These are phyloP conservation scores for Erannis defoliaria DNA, from an alignment of 2,888 invertebrate genomes.

Conservation along the genomic window DNA sequence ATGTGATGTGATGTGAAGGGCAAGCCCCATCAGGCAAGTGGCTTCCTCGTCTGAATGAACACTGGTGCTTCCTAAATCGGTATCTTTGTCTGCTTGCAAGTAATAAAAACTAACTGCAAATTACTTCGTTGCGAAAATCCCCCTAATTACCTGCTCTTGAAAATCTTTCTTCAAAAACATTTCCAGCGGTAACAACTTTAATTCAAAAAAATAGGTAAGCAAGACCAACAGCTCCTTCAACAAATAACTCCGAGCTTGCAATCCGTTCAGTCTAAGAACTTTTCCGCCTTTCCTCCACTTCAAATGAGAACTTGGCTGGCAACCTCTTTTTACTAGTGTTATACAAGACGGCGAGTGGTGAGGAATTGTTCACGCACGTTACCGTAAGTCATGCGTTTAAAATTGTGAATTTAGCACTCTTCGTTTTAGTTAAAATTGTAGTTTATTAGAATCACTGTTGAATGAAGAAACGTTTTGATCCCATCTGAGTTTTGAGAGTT, in stretches of 20 bases:
- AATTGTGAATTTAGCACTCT: slow-evolving; percentile 32
- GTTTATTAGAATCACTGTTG: not conserved
- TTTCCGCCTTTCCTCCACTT: slow-evolving; percentile 18
- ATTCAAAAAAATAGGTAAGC: slow-evolving; percentile 7
- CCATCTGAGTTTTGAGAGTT: not conserved
- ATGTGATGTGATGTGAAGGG: no score
- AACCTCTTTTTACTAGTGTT: slow-evolving; percentile 23
- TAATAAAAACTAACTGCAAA: not conserved
- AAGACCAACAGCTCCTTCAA: slow-evolving; percentile 20
- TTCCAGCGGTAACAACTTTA: slow-evolving; percentile 2
- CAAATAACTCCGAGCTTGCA: slow-evolving; percentile 26
- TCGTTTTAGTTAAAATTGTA: slow-evolving; percentile 20
- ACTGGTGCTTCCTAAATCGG: no score
- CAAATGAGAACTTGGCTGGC: slow-evolving; percentile 14
- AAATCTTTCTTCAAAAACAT: slow-evolving; percentile 5
- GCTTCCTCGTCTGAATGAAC: no score
- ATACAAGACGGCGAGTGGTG: slow-evolving; percentile 26
- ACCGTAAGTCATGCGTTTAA: slow-evolving; percentile 39
- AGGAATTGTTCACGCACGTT: slow-evolving; percentile 39
- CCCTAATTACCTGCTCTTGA: slow-evolving; percentile 2
- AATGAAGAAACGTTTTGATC: not conserved
- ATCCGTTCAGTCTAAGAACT: slow-evolving; percentile 16
- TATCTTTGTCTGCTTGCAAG: not conserved
- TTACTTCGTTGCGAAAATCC: not conserved
- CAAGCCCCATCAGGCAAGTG: no score